Percentiles rank a stretch among this genome's conserved stretches.
phyloP scores from a whole-genome alignment of 2,797 vertebrate genomes.

The Calcarius lapponicus region DNA sequence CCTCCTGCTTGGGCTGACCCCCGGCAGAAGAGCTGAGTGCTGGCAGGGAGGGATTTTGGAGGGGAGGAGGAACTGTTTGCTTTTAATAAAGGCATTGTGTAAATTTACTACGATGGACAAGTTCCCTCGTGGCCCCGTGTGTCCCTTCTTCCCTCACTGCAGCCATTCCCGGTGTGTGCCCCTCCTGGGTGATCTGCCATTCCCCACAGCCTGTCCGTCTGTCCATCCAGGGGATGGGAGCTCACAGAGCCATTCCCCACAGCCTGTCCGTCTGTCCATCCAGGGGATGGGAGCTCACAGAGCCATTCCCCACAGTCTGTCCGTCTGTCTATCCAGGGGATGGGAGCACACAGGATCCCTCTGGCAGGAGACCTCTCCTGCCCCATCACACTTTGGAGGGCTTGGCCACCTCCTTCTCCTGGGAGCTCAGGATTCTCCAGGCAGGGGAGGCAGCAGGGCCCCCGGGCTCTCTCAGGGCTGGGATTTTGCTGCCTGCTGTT shows the following conservation, averaged over 20 bases:
- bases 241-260: too few relatives aligned
- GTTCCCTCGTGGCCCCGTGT: neutral
- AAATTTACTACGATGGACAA: neutral
- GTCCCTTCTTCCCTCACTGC: neutral
- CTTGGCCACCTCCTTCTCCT: neutral
- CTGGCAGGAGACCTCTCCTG: neutral
- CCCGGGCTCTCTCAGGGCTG: neutral
- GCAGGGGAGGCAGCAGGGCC: neutral
- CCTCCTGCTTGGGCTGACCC: constrained; percentile 29
- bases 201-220: rapidly evolving
- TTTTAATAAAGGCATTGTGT: neutral
- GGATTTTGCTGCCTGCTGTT: neutral
- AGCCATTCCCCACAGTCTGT: neutral
- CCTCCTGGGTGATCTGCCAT: neutral
- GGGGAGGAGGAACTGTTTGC: constrained; percentile 5
- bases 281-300: rapidly evolving
- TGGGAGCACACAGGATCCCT: neutral
- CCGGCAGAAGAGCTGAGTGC: constrained; percentile 19
- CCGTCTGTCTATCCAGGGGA: rapidly evolving
- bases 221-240: neutral
- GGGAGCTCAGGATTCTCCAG: rapidly evolving
- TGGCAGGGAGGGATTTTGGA: constrained; percentile 20
- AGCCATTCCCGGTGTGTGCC: rapidly evolving
- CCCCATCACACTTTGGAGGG: neutral
- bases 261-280: neutral